Evolutionary conservation across 1,140 invertebrate species (phyloP).

Genomic region (Leptonema lineaticorne): DNA sequence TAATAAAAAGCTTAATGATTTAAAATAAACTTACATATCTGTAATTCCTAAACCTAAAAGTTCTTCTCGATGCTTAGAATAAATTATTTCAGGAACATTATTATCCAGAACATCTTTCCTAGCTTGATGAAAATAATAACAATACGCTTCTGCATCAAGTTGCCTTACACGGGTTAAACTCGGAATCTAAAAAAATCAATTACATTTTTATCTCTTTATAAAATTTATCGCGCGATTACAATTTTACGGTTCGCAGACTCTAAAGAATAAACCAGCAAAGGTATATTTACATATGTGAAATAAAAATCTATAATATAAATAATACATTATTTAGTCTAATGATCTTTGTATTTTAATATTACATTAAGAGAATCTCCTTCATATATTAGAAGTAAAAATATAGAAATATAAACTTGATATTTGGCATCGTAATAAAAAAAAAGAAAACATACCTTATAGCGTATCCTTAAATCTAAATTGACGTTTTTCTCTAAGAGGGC

Average conservation of each 20-base stretch:
- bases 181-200: constrained; percentile 50
- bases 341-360: not conserved
- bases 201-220: not conserved
- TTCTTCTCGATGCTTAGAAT: constrained; percentile 72
- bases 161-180: constrained; percentile 64
- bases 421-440: too few species aligned
- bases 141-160: constrained; percentile 72
- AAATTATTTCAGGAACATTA: constrained; percentile 74
- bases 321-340: too few species aligned
- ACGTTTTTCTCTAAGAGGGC: constrained; percentile 56
- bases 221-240: not conserved
- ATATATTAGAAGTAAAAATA: not conserved
- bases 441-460: constrained; percentile 82
- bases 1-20: constrained; percentile 10
- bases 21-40: constrained; percentile 70
- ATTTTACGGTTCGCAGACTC: not conserved
- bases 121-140: constrained; percentile 85
- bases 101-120: constrained; percentile 76
- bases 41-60: constrained; percentile 78
- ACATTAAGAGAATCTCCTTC: not conserved
- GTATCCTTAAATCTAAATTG: constrained; percentile 72
- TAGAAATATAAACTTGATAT: constrained; percentile 32
- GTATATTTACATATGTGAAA: not conserved
- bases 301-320: not conserved
- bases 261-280: not conserved